Percentiles rank a stretch among this genome's conserved stretches.
phyloP scores from a whole-genome alignment of 2,113 vertebrate genomes.

The Egretta garzetta region DNA sequence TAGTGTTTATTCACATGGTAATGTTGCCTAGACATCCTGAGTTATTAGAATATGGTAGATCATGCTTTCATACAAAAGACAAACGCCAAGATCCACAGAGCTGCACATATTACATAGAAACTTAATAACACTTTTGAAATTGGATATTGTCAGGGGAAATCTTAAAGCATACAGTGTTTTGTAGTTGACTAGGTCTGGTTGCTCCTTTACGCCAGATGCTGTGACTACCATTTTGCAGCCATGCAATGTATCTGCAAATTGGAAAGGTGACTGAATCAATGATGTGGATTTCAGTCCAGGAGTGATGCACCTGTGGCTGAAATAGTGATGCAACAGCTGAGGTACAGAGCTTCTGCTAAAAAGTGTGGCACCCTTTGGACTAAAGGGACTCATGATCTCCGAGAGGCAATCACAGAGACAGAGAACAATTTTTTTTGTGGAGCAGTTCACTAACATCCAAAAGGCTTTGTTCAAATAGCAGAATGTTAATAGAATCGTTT shows the following conservation, averaged over 20 bases:
- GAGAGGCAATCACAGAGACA: neutral
- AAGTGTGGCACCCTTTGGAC: neutral
- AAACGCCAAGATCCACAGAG: neutral
- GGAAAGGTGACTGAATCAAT: neutral
- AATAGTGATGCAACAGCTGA: neutral
- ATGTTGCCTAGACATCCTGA: neutral
- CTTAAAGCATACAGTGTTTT: neutral
- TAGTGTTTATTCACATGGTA: neutral
- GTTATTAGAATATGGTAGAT: neutral
- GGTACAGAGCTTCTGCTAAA: neutral
- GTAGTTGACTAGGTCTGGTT: neutral
- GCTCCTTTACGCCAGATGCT: neutral
- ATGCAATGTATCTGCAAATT: fast-evolving
- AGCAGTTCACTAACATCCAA: neutral
- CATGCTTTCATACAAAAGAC: neutral
- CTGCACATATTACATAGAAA: fast-evolving
- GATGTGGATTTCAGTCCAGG: neutral
- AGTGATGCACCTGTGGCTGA: neutral
- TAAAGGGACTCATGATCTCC: neutral
- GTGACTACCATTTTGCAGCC: neutral
- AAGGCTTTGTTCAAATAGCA: neutral
- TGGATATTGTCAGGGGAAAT: neutral
- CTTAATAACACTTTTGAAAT: neutral
- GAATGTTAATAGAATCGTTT: neutral
- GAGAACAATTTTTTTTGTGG: neutral